Base-by-base conservation (phyloP, 2,888 invertebrate genomes). In the Leucophenga maculata region DNA sequence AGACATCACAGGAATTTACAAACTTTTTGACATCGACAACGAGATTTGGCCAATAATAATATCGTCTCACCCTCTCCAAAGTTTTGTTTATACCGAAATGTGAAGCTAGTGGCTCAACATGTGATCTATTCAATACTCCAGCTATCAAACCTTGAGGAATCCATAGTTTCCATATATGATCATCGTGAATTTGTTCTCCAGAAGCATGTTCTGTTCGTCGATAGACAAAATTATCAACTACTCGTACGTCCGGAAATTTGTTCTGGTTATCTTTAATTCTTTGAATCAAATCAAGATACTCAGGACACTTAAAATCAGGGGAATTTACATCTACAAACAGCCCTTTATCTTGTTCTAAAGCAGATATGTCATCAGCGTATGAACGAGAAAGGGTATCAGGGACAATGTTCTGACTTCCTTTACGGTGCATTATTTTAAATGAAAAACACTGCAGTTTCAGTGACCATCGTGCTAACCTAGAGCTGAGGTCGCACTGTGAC, bases 381-480 rank as follows among this genome's bases (percentile, higher is more conserved):
- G 9, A 13, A 6, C 74, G 32, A 1, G 74, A 76, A 8, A 75
- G 16, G 1, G 69, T 54, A 44, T 75, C 72, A 1, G 73, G 72
- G 0, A 72, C 71, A 0, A 76, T 54, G 72, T 80, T 77, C 0
- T 62, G 26, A 0, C 67, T 68, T 0, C 81, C 84, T 44, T 74
- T 78, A 6, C 83, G 69, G 65, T 85, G 81, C 1, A 72, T 69
- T 3, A 74, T 73, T 26, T 65, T 62, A 71, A 68, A 46, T 73
- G 67, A 68, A 69, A 64, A 83, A 73, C 22, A 68, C 48, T 74
- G 77, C 71, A 73, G 69, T 76, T 80, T 71, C 14, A 77, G 55
- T 0, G 70, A 65, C 74, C 75, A 85, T 18, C 82, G 65, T 0
- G 82, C 79, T n/a, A n/a, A n/a, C n/a, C n/a, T n/a, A n/a, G n/a